These are phyloP conservation scores for Bilobella aurantiaca DNA, from an alignment of 1,140 invertebrate species.

Conservation along the genomic window DNA sequence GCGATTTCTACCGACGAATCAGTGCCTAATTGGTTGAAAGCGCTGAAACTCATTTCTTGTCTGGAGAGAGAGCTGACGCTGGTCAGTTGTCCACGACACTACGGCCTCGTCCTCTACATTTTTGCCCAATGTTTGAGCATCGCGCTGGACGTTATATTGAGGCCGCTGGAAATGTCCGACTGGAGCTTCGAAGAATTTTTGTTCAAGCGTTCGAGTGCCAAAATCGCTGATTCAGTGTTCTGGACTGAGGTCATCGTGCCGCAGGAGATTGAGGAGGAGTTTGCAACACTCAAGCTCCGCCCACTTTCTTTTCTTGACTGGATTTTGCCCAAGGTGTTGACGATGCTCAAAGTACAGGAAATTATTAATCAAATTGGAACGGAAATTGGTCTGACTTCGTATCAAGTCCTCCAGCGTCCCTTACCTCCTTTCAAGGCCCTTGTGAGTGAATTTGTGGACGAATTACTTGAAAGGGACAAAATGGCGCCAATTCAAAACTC, in stretches of 20 bases:
- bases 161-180: background rate
- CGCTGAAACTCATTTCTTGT: background rate
- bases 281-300: background rate
- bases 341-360: slow-evolving; percentile 1
- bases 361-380: background rate
- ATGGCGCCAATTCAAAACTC: background rate
- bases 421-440: background rate
- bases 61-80: background rate
- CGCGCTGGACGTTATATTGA: background rate
- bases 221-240: background rate
- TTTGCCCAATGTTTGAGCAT: background rate
- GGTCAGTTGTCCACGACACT: background rate
- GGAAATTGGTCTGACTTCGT: background rate
- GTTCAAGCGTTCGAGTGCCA: background rate
- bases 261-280: background rate
- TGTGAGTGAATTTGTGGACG: background rate
- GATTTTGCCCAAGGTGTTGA: background rate
- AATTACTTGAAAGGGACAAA: background rate
- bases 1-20: background rate
- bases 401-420: background rate
- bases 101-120: background rate
- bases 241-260: background rate
- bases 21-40: background rate
- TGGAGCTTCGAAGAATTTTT: background rate
- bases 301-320: background rate